Evolutionary conservation across 64 coral and sea anemone genomes (phyloP).

Genomic region (Montipora cactus): DNA sequence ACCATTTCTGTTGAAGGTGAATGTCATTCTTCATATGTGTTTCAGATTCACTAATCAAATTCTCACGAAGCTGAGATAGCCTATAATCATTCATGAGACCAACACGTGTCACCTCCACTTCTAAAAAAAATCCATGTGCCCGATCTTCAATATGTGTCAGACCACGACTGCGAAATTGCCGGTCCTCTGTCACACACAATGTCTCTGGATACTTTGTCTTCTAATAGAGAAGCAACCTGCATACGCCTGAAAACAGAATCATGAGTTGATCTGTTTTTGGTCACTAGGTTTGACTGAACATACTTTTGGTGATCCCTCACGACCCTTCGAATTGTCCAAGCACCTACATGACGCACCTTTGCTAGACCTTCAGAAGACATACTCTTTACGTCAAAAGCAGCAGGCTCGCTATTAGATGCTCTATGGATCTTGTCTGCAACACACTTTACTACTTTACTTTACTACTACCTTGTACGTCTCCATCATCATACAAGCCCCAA

Average conservation of each 20-base stretch:
- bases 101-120: neutral
- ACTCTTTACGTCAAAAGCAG: neutral
- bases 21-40: neutral
- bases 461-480: neutral
- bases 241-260: neutral
- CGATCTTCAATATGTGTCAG: conserved; percentile 63
- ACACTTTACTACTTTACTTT: neutral
- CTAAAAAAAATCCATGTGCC: conserved; percentile 68
- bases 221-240: neutral
- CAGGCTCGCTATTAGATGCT: neutral
- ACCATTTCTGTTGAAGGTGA: conserved; percentile 19
- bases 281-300: neutral
- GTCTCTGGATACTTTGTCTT: conserved; percentile 47
- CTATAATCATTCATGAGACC: neutral
- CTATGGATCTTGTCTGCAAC: neutral
- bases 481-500: conserved; percentile 19
- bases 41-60: neutral
- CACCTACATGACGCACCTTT: conserved; percentile 33
- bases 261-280: neutral
- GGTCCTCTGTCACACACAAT: conserved; percentile 42
- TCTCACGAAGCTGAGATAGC: neutral
- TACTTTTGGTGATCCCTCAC: neutral
- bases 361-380: conserved; percentile 28
- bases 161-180: conserved; percentile 26
- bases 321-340: conserved; percentile 56